Evolutionary conservation across 2,113 vertebrate species (phyloP).

Genomic region (Mormoops blainvillei): DNA sequence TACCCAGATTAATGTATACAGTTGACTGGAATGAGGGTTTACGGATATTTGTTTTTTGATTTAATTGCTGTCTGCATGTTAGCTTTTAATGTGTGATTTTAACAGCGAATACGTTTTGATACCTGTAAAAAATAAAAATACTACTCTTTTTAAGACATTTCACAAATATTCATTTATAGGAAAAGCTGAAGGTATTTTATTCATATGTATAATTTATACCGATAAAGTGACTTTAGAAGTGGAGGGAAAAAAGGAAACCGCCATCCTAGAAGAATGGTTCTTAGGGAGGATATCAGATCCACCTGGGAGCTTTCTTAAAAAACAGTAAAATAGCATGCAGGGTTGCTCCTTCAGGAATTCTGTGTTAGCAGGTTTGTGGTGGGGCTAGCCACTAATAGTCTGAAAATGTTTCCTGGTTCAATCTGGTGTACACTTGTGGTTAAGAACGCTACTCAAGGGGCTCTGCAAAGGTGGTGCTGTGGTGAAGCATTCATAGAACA

Average conservation of each 20-base stretch:
- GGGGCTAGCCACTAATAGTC: no score
- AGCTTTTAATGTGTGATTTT: slow-evolving; percentile 80
- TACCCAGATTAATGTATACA: slow-evolving; percentile 76
- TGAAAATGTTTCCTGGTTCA: neutral
- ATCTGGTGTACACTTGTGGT: accelerated
- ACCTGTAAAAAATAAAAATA: slow-evolving; percentile 78
- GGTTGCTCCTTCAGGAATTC: neutral
- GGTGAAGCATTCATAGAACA: neutral
- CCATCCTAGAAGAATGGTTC: neutral
- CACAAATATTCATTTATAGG: slow-evolving; percentile 79
- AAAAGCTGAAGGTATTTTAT: slow-evolving; percentile 86
- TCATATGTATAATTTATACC: slow-evolving; percentile 92
- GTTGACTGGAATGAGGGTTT: slow-evolving; percentile 79
- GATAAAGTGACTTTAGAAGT: slow-evolving; percentile 94
- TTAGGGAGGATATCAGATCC: neutral
- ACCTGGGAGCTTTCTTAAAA: no score
- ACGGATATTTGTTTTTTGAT: slow-evolving; percentile 79
- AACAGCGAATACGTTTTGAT: slow-evolving; percentile 67
- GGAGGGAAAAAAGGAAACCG: neutral
- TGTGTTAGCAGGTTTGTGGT: neutral
- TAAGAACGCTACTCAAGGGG: neutral
- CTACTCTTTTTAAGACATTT: slow-evolving; percentile 77
- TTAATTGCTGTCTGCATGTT: slow-evolving; percentile 80
- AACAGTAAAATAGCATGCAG: neutral
- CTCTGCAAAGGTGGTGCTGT: neutral